Evolutionary conservation across 2,113 vertebrate genomes (phyloP), one percentile per base, ranked within the genome.

Genomic region (Entelurus aequoreus): DNA sequence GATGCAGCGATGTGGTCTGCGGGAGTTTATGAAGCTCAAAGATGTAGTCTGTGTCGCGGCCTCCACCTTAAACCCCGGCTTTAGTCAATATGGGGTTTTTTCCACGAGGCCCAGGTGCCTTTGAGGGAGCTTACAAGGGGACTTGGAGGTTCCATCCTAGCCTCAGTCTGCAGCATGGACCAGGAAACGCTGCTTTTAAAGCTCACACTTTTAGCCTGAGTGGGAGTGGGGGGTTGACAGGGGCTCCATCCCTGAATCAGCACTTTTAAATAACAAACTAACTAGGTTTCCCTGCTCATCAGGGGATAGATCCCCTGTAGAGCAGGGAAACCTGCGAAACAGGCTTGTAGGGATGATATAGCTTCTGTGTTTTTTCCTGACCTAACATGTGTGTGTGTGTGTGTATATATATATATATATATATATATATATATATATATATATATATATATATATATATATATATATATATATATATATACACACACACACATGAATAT

Each of bases 51-150:
- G 59, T 12, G 9, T 12, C 48, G 61, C 68, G 68, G 60, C 81
- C 72, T 75, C 77, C 63, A 73, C 72, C 82, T 88, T 86, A 89
- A 85, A 84, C 56, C 61, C 42, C 14, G 73, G 76, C 75, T 78
- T 72, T 86, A 79, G 72, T 76, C 73, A 83, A 83, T 79, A 86
- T 82, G 77, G 63, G 71, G 81, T 71, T 71, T 75, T 80, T 68
- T 19, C 62, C 64, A 61, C 63, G 63, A 71, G 57, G 63, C 61
- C 73, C 68, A 62, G 66, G 54, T 67, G 73, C 60, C 52, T 74
- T 84, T 78, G 69, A 77, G 69, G 10, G 68, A 66, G 77, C 58
- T 77, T 69, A 68, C 48, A 66, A 77, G 69, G 60, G 70, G 79
- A 76, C 68, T 83, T 15, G 76, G 77, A 80, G 54, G 67, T 76